These are phyloP conservation scores for Thunnus maccoyii DNA, from an alignment of 2,113 vertebrate species.

Conservation along the genomic window DNA sequence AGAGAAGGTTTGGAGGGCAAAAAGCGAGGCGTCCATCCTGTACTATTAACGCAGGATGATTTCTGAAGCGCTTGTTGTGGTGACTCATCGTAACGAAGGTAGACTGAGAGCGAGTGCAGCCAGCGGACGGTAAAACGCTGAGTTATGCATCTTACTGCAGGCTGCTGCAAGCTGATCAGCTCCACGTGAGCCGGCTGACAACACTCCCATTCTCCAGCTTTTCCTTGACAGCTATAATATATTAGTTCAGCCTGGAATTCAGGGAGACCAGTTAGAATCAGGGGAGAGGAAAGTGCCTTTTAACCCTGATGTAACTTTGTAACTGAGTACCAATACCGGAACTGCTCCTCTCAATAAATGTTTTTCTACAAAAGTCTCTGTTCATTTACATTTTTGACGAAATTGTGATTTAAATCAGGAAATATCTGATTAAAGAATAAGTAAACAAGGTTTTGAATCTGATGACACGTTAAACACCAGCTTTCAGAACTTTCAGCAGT, in stretches of 20 bases:
- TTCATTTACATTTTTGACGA: not conserved
- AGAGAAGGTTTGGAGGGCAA: not conserved
- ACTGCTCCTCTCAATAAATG: too few species aligned
- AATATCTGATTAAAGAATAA: too few species aligned
- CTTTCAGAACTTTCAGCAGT: too few species aligned
- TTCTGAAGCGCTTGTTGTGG: slow-evolving; percentile 50
- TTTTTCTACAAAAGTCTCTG: too few species aligned
- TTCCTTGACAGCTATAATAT: not conserved
- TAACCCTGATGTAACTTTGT: not conserved
- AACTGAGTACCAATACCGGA: too few species aligned
- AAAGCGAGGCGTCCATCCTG: slow-evolving; percentile 21
- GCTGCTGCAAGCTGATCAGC: slow-evolving; percentile 58
- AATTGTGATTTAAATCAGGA: too few species aligned
- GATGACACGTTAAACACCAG: too few species aligned
- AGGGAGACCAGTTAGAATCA: not conserved
- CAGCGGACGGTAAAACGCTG: slow-evolving; percentile 68
- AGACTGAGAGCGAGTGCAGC: slow-evolving; percentile 47
- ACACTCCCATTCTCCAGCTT: not conserved
- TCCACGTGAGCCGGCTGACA: slow-evolving; percentile 31
- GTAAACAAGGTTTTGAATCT: too few species aligned
- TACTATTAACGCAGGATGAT: slow-evolving; percentile 43
- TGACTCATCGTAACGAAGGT: slow-evolving; percentile 68
- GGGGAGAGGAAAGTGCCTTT: not conserved
- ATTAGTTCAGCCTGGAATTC: slow-evolving; percentile 7
- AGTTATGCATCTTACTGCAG: slow-evolving; percentile 71